Conservation (phyloP, 2,797 vertebrate genomes). For the Periparus ater region DNA sequence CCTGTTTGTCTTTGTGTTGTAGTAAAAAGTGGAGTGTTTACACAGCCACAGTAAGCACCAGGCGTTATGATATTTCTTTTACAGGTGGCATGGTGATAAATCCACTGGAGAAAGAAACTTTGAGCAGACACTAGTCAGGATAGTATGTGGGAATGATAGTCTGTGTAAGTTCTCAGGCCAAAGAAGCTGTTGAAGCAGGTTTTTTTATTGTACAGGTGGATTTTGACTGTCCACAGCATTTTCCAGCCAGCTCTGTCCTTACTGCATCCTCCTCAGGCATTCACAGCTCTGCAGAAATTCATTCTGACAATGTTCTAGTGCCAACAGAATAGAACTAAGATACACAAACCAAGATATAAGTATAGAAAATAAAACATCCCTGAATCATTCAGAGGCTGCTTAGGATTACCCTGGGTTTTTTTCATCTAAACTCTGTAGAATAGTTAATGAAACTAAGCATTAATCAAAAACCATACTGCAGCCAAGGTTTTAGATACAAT, state of each 20-base stretch:
- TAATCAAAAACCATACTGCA: not conserved
- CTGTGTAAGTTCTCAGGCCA: not conserved
- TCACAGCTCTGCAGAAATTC: not conserved
- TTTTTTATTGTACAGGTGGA: not conserved
- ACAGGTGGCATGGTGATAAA: not conserved
- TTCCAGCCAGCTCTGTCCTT: not conserved
- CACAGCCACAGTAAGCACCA: not conserved
- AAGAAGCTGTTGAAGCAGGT: not conserved
- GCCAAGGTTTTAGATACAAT: not conserved
- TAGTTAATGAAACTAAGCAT: not conserved
- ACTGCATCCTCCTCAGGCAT: not conserved
- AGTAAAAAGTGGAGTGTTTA: slow-evolving; percentile 4
- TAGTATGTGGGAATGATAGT: not conserved
- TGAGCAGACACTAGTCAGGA: not conserved
- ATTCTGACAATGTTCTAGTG: not conserved
- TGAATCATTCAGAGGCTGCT: not conserved
- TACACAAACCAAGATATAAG: not conserved
- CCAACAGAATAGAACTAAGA: not conserved
- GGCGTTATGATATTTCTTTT: not conserved
- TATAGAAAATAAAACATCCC: not conserved
- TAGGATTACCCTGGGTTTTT: not conserved
- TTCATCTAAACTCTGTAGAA: not conserved
- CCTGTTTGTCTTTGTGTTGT: slow-evolving; percentile 24
- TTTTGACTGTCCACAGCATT: not conserved
- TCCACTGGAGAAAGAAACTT: not conserved